Evolutionary conservation across 2,113 vertebrate genomes (phyloP).

Genomic region (Pygoscelis antarcticus): DNA sequence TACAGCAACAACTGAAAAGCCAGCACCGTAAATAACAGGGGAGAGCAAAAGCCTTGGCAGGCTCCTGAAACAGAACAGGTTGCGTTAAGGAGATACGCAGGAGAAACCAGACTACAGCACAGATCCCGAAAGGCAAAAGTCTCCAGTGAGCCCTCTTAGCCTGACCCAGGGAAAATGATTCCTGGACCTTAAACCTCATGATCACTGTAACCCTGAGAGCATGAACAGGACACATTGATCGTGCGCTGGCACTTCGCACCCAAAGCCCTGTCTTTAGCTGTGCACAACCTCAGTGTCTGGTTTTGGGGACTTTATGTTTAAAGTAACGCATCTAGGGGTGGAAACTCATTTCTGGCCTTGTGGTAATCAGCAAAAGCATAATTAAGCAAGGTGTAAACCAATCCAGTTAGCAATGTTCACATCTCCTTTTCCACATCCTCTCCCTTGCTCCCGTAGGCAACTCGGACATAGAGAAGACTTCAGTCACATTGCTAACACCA

Average conservation of each 20-base stretch:
- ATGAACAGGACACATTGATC: neutral
- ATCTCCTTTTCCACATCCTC: neutral
- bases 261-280: neutral
- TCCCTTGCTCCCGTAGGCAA: too few relatives aligned
- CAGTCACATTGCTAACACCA: too few relatives aligned
- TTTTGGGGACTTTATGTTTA: neutral
- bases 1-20: neutral
- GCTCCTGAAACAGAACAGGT: neutral
- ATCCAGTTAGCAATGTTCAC: too few relatives aligned
- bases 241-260: neutral
- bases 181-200: too few relatives aligned
- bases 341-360: neutral
- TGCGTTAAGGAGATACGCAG: accelerated
- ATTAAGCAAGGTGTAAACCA: neutral
- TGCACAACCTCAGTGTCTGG: neutral
- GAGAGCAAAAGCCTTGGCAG: neutral
- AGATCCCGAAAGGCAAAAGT: neutral
- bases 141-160: neutral
- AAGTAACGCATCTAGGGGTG: neutral
- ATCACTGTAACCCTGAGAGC: neutral
- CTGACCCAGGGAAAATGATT: neutral
- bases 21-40: neutral
- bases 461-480: accelerated
- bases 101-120: neutral
- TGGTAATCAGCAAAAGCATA: neutral